These are phyloP conservation scores for Drymonia ruficornis DNA, from an alignment of 2,888 invertebrate species.

Conservation along the genomic window DNA sequence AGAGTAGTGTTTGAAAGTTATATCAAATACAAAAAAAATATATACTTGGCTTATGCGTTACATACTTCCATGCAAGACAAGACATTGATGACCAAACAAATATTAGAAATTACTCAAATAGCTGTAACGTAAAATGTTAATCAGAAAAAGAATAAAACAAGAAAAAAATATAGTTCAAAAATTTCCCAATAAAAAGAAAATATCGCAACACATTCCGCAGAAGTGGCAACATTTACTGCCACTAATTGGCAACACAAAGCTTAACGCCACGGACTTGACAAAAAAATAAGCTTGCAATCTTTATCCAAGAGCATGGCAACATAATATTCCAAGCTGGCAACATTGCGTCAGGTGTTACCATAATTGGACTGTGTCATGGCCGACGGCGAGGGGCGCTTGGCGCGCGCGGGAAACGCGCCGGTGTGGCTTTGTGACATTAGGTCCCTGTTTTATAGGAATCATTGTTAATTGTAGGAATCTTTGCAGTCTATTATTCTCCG, in stretches of 20 bases:
- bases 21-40: too few relatives aligned
- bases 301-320: constrained; percentile 27
- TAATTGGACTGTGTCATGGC: constrained; percentile 79
- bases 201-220: background rate
- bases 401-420: constrained; percentile 72
- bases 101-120: background rate
- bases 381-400: constrained; percentile 56
- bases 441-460: constrained; percentile 75
- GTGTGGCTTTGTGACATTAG: constrained; percentile 80
- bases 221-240: background rate
- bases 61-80: background rate
- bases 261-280: constrained; percentile 1
- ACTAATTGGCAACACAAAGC: constrained; percentile 3
- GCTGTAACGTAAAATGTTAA: background rate
- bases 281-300: constrained; percentile 28
- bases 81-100: background rate
- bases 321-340: constrained; percentile 48
- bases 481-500: too few relatives aligned
- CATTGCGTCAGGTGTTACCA: constrained; percentile 65
- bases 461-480: too few relatives aligned
- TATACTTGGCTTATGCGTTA: too few relatives aligned
- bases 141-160: background rate
- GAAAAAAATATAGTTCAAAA: background rate
- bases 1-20: too few relatives aligned
- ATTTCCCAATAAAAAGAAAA: background rate